Evolutionary conservation across 1,140 invertebrate species (phyloP), one percentile per base, ranked within the genome.

Genomic region (Penaeus vannamei): DNA sequence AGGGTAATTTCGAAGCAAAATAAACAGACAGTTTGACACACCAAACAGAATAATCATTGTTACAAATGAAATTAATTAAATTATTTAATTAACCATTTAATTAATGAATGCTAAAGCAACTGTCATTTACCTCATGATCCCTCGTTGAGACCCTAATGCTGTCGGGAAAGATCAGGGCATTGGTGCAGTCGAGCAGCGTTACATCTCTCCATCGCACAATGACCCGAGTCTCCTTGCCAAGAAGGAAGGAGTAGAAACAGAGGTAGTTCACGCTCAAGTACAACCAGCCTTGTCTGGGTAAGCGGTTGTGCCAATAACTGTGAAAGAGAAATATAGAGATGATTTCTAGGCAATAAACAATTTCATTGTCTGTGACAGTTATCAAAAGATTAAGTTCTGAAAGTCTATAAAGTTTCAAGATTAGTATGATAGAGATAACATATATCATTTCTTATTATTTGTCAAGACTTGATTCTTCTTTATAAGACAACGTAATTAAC

Each of bases 221-320:
- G 32, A 99, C 94, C 92, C 97, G 97, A 14, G 96, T 97, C 93
- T 99, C 97, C 89, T 95, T 96, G 26, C 98, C 97, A 92, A 99
- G 95, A 92, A 99, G 96, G 92, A 97, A 98, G 10, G 98, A 97
- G 93, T 99, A 97, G 93, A 99, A 99, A 92, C 97, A 99, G 92
- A 99, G 94, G 93, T 99, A 97, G 92, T 98, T 98, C 76, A 99
- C 95, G 80, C 98, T 98, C 23, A 99, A 95, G 93, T 99, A 99
- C 91, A 99, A 94, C 96, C 98, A 98, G 64, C 98, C 98, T 94
- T 99, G 98, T 66, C 96, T 94, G 7, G 98, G 98, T 89, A 99
- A 94, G 93, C 96, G 96, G 42, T 96, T 96, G 94, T 98, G 98
- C 96, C 97, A 98, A 92, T 98, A 98, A 92, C 98, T 98, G 92